These are phyloP conservation scores for Eumacrocentrus americanus DNA, from an alignment of 2,888 invertebrate species.

Conservation along the genomic window DNA sequence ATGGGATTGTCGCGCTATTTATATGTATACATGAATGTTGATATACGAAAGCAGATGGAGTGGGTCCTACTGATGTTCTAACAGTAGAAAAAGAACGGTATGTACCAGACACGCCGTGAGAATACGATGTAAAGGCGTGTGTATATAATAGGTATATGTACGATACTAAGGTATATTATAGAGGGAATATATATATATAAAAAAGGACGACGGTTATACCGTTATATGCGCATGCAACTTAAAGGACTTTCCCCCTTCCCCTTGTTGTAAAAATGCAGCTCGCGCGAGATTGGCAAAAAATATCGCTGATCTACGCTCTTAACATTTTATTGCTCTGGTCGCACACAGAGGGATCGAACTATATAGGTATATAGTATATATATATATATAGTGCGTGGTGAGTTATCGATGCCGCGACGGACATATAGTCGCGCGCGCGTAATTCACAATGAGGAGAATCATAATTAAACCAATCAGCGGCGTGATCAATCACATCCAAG, in stretches of 20 bases:
- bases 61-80: no score
- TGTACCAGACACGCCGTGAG: background rate
- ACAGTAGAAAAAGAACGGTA: background rate
- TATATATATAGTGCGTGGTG: conserved; percentile 1
- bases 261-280: conserved; percentile 11
- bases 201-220: background rate
- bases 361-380: no score
- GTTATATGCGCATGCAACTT: conserved; percentile 1
- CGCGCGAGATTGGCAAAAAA: background rate
- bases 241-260: conserved; percentile 6
- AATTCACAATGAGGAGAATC: conserved; percentile 37
- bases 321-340: conserved; percentile 16
- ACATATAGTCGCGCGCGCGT: conserved; percentile 19
- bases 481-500: conserved; percentile 41
- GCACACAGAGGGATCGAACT: no score
- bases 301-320: conserved; percentile 6
- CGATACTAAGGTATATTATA: background rate
- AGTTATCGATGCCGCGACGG: background rate
- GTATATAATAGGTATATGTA: background rate
- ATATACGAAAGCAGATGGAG: no score
- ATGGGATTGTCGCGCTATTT: no score
- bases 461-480: conserved; percentile 43
- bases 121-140: background rate
- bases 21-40: no score
- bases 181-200: background rate